Base-by-base conservation (phyloP, 2,113 vertebrate genomes). In the Zeus faber region DNA sequence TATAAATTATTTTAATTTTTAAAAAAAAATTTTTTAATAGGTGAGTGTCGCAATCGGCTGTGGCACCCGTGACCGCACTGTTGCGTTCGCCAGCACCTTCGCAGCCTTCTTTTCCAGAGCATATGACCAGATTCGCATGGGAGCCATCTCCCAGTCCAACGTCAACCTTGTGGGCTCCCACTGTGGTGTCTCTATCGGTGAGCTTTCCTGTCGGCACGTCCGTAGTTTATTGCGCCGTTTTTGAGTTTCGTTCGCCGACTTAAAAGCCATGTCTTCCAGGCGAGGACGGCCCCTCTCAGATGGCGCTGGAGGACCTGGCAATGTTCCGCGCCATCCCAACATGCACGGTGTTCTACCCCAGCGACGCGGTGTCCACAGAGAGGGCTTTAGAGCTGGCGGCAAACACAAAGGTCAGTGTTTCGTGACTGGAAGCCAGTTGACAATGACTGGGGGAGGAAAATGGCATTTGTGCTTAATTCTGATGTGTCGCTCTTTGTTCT, bases 111-210 rank as follows among this genome's bases (percentile, higher is more conserved):
- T 94, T 3, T 87, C 87, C 0, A 81, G 91, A 35, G 92, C 89
- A 1, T 95, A 94, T 27, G 93, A 94, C 73, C 93, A 95, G 57
- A 91, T 95, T 65, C 87, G 89, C 6, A 94, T 95, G 93, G 93
- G 83, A 0, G 93, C 92, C 33, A 91, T 94, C 65, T 94, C 93
- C 7, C 91, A 91, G 73, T 64, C 89, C 1, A 93, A 91, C 4
- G 85, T 94, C 51, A 95, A 92, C 70, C 82, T 95, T 8, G 88
- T 88, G 0, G 93, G 93, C 0, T 95, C 93, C 31, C 93, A 94
- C 79, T 92, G 92, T 2, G 92, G 92, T 0, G 70, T 95, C 2
- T 93, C 90, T 1, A 81, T 91, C 2, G 93, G 94, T 95, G 85
- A 79, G 91, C 1, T 23, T 10, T 6, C 5, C 41, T 21, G 13